Base-by-base conservation (phyloP, 53 echinoderm and acorn worm species). In the Echinarachnius parma region DNA sequence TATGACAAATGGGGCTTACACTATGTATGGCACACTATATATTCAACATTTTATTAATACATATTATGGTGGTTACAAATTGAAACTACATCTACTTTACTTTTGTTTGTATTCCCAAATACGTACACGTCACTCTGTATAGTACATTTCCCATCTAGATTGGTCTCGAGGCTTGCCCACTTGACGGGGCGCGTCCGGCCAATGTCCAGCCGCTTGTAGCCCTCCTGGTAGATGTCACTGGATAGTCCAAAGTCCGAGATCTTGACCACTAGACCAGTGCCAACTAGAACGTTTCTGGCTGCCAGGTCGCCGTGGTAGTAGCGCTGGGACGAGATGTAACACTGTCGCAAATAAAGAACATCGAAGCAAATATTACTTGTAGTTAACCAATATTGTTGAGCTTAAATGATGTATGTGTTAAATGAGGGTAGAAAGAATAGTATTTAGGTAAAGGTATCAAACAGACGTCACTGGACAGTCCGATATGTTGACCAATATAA, bases 281-380 rank as follows among this genome's bases (percentile, higher is more conserved):
- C 76, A 0, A 86, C 59, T 14, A 86, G 59, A 10, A 86, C 25
- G 37, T 86, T 86, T 16, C 86, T 53, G 5, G 86, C 86, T 1
- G 86, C 86, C 30, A 86, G 27, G 32, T 86, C 86, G 20, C 86
- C 86, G 64, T 86, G 86, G 31, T 80, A 80, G 35, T 75, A 86
- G 9, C 80, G 65, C 21, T 56, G 62, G 3, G 29, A 26, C 4
- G 86, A 86, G 21, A 86, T 45, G 35, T 65, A 86, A 4, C 54
- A 36, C 86, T 85, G 39, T 16, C n/a, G n/a, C n/a, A n/a, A n/a
- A n/a, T n/a, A n/a, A n/a, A n/a, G n/a, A n/a, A n/a, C n/a, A n/a
- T n/a, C n/a, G n/a, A n/a, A n/a, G n/a, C n/a, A n/a, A n/a, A n/a
- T n/a, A n/a, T n/a, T n/a, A n/a, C n/a, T n/a, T n/a, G n/a, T n/a